Evolutionary conservation across 2,113 vertebrate genomes (phyloP).

Genomic region (Burhinus oedicnemus): DNA sequence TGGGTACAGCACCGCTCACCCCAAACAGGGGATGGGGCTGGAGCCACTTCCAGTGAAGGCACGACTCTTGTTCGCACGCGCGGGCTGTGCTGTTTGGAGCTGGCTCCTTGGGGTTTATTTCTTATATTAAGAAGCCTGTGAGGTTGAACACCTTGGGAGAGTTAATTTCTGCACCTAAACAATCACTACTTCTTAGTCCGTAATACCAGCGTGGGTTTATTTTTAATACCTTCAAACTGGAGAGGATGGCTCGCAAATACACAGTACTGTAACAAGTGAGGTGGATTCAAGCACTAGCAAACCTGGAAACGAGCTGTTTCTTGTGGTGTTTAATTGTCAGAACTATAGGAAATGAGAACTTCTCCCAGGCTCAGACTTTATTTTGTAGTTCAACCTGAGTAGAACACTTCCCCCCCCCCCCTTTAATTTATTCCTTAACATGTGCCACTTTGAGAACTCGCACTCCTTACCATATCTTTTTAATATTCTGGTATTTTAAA

Average conservation of each 20-base stretch:
- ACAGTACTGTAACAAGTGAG: not conserved
- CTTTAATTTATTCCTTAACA: slow-evolving; percentile 33
- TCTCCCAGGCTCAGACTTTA: not conserved
- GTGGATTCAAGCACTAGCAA: not conserved
- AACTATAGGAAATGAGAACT: not conserved
- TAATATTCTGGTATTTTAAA: not conserved
- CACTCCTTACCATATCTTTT: not conserved
- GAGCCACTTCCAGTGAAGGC: fast-evolving
- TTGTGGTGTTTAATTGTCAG: not conserved
- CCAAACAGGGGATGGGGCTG: not conserved
- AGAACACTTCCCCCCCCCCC: not conserved
- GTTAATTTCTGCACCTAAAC: slow-evolving; percentile 25
- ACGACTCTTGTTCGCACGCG: fast-evolving
- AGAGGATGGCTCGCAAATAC: not conserved
- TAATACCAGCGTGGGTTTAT: not conserved
- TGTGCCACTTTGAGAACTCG: not conserved
- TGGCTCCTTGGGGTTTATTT: not conserved
- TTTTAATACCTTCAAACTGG: not conserved
- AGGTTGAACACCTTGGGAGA: not conserved
- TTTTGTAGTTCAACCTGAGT: not conserved
- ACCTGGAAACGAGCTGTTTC: not conserved
- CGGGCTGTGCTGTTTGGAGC: not conserved
- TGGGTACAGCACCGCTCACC: not conserved
- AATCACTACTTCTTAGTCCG: not conserved
- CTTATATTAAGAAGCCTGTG: slow-evolving; percentile 54